Evolutionary conservation across 2,113 vertebrate genomes (phyloP).

Genomic region (Lepisosteus osseus): DNA sequence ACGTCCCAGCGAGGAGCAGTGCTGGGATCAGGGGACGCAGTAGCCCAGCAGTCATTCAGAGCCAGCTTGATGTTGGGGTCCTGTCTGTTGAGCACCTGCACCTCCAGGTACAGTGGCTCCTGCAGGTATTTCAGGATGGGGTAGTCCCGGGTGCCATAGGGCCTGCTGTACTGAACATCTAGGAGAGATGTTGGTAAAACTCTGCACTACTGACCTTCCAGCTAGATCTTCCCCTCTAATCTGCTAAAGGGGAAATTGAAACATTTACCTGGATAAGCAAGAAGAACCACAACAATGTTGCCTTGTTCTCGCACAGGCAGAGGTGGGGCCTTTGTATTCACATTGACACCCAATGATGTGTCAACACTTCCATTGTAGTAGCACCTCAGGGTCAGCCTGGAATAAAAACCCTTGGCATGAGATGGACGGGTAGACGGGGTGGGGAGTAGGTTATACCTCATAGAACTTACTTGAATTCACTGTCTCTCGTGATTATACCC

Average conservation of each 20-base stretch:
- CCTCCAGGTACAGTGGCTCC: slow-evolving; percentile 67
- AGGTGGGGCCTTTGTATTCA: slow-evolving; percentile 40
- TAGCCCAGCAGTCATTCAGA: slow-evolving; percentile 70
- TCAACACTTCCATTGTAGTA: slow-evolving; percentile 39
- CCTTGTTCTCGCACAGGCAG: slow-evolving; percentile 42
- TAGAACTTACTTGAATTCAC: slow-evolving; percentile 59
- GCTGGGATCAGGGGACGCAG: slow-evolving; percentile 28
- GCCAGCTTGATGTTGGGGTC: slow-evolving; percentile 64
- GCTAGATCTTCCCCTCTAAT: no score
- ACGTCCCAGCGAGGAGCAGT: slow-evolving; percentile 63
- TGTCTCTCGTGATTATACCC: slow-evolving; percentile 54
- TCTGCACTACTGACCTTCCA: no score
- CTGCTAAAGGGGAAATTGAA: no score
- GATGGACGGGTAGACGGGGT: background rate
- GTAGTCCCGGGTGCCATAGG: slow-evolving; percentile 48
- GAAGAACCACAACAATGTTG: slow-evolving; percentile 51
- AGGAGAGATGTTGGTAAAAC: slow-evolving; percentile 16
- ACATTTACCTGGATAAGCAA: slow-evolving; percentile 60
- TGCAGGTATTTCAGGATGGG: slow-evolving; percentile 58
- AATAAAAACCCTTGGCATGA: no score
- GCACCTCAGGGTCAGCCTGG: slow-evolving; percentile 60
- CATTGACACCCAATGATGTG: slow-evolving; percentile 28
- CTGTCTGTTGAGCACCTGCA: slow-evolving; percentile 57
- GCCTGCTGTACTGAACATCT: slow-evolving; percentile 49
- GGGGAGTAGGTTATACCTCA: background rate